Evolutionary conservation across 1,140 invertebrate genomes (phyloP), one percentile per base, ranked within the genome.

Genomic region (Drosophila parvula): DNA sequence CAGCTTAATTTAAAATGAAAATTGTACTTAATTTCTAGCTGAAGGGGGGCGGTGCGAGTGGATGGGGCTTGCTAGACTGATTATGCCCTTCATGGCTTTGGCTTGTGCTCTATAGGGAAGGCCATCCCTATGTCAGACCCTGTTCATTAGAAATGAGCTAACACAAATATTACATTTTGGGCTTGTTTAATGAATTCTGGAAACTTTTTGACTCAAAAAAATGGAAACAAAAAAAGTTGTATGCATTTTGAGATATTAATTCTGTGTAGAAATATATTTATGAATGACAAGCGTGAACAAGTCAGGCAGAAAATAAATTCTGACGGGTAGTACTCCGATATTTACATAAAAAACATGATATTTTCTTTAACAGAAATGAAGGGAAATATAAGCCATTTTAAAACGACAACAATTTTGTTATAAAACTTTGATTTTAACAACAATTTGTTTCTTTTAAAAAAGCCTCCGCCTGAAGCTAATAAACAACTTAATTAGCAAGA

Each of bases 1-100:
- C 84, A 89, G 83, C 83, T 86, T 86, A 88, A 86, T 86, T 86
- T 86, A 88, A 86, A 86, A 86, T 86, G 79, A 86, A 86, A 86
- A 86, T 89, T 86, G 83, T 86, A 86, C 83, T 86, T 86, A 88
- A 86, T 86, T 86, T 89, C 79, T 83, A 78, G 83, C 76, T 67
- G 61, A 64, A 38, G 48, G 43, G 43, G 27, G 57, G n/a, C n/a
- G n/a, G n/a, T n/a, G n/a, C 34, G 34, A 14, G n/a, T 36, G 18
- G 65, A 1, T 16, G 32, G 41, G 41, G 32, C 28, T 34, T 64
- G 16, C 14, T 32, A 58, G 68, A 71, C 68, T 71, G 68, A 71
- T 71, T 71, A 71, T 71, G 68, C 53, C 34, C 53, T 71, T 50
- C 68, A 71, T 67, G 67, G 68, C 7, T 70, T 58, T 57, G 51